Conservation (phyloP, 2,797 vertebrate genomes). For the Nasua narica region DNA sequence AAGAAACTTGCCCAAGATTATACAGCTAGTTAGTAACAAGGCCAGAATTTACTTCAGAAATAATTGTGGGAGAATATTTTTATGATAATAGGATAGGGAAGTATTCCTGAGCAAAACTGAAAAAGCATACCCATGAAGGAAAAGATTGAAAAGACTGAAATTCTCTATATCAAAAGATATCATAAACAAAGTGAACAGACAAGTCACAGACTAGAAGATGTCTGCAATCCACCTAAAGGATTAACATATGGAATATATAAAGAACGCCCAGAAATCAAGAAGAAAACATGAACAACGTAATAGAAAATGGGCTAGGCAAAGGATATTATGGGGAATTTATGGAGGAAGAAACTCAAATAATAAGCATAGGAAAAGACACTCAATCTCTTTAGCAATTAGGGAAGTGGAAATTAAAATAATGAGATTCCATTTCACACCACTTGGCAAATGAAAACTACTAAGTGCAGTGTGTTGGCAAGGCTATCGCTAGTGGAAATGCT, state of each 20-base stretch:
- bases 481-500: not conserved
- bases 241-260: not conserved
- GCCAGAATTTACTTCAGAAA: not conserved
- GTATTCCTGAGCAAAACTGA: not conserved
- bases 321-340: not conserved
- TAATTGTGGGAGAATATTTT: not conserved
- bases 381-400: not conserved
- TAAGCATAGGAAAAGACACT: not conserved
- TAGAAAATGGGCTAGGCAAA: not conserved
- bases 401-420: slow-evolving; percentile 21
- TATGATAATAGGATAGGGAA: not conserved
- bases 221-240: not conserved
- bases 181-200: not conserved
- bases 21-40: not conserved
- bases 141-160: not conserved
- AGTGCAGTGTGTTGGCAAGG: not conserved
- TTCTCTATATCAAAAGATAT: not conserved
- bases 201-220: not conserved
- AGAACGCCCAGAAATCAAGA: not conserved
- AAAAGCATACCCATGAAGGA: slow-evolving; percentile 3
- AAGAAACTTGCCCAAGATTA: slow-evolving; percentile 10
- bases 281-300: not conserved
- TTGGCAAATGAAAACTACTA: not conserved
- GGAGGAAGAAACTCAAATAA: not conserved
- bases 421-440: not conserved